A percentile compares a stretch with the other conserved stretches of the same genome.
Evolutionary conservation across 2,888 invertebrate genomes (phyloP).

Genomic region (Diplazon laetatorius): DNA sequence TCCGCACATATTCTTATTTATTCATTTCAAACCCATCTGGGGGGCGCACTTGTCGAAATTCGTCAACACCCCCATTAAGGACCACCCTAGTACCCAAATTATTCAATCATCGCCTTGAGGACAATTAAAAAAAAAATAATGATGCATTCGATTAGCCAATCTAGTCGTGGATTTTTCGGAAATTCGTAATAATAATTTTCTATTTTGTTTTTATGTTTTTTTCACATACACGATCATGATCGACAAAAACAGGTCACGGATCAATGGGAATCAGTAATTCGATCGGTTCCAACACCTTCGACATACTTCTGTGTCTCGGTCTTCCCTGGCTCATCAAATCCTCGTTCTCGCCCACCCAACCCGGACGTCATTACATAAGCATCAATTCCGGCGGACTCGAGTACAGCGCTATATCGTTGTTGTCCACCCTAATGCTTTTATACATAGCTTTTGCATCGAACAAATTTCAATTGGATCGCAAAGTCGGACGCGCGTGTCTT

Average conservation of each 20-base stretch:
- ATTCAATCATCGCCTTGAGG: no score
- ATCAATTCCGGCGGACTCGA: slow-evolving; percentile 96
- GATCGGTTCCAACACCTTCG: slow-evolving; percentile 95
- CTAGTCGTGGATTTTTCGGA: no score
- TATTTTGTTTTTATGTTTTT: no score
- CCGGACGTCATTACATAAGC: slow-evolving; percentile 91
- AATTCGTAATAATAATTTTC: no score
- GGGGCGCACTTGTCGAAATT: no score
- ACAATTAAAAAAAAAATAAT: no score
- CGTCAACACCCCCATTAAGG: no score
- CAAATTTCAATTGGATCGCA: slow-evolving; percentile 93
- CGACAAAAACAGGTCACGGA: slow-evolving; percentile 92
- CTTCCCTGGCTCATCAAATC: slow-evolving; percentile 95
- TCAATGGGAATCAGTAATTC: slow-evolving; percentile 97
- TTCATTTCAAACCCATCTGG: no score
- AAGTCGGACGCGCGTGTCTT: slow-evolving; percentile 92
- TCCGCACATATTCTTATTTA: no score
- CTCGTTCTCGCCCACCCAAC: slow-evolving; percentile 90
- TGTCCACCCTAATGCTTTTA: slow-evolving; percentile 93
- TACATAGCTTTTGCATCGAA: slow-evolving; percentile 93
- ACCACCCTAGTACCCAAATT: no score
- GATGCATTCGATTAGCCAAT: no score
- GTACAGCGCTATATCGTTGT: slow-evolving; percentile 94
- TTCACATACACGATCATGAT: no score
- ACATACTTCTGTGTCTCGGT: slow-evolving; percentile 93